Percentiles rank a stretch among this genome's conserved stretches.
Evolutionary conservation across 30 jellyfish, hydroid and myxozoan genomes (phyloP).

Genomic region (Rhopilema esculentum): DNA sequence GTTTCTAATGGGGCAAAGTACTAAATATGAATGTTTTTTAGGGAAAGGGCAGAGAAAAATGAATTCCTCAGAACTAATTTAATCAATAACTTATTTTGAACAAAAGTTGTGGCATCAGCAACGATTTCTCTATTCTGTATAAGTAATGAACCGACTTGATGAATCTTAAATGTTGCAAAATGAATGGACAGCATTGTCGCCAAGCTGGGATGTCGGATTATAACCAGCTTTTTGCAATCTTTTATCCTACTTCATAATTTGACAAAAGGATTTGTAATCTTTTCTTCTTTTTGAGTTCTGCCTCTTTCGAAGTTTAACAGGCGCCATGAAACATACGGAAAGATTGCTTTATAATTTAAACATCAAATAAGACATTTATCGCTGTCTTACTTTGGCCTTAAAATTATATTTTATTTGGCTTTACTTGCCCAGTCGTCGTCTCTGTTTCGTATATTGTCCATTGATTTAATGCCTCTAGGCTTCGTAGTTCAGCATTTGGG

Average conservation of each 20-base stretch:
- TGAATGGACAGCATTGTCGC: not conserved
- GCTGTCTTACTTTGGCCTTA: not conserved
- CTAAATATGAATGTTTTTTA: no score
- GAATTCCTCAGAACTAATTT: no score
- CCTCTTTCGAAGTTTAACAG: not conserved
- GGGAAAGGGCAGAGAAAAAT: no score
- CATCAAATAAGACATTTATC: not conserved
- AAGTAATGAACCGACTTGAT: not conserved
- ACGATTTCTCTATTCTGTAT: not conserved
- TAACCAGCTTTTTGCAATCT: not conserved
- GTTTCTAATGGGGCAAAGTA: no score
- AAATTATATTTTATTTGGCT: not conserved
- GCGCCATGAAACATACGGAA: not conserved
- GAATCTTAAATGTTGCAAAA: not conserved
- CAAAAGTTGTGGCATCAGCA: no score
- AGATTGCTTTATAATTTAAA: not conserved
- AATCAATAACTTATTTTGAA: no score
- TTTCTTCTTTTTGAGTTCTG: not conserved
- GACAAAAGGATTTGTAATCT: not conserved
- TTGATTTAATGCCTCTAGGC: not conserved
- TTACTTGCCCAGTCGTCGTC: not conserved
- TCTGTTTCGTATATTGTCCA: not conserved
- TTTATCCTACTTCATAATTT: not conserved
- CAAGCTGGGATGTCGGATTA: not conserved
- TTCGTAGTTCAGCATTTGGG: no score